phyloP scores from a whole-genome alignment of 2,888 invertebrate species.

The Sinelater perroti region DNA sequence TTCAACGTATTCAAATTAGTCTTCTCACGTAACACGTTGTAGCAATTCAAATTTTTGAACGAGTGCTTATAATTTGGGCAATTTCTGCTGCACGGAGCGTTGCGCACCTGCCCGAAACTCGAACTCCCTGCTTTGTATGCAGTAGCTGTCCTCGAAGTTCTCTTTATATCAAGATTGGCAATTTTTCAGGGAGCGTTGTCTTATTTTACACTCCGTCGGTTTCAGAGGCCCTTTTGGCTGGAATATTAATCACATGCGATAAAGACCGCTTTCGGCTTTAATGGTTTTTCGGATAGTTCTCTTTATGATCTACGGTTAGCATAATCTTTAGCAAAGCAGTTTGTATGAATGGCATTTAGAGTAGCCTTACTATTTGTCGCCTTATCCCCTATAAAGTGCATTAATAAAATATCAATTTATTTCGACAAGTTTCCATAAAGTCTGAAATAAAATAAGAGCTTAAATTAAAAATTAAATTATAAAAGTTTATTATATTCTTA shows the following conservation, averaged over 20 bases:
- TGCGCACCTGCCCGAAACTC: background rate
- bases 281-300: background rate
- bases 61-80: background rate
- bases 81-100: background rate
- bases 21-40: too few species aligned
- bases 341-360: too few species aligned
- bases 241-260: constrained; percentile 15
- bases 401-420: too few species aligned
- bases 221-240: constrained; percentile 5
- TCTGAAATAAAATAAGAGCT: too few species aligned
- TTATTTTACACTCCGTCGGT: constrained; percentile 22
- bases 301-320: constrained; percentile 4
- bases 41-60: too few species aligned
- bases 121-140: constrained; percentile 12
- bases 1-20: constrained; percentile 1
- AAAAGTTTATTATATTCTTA: too few species aligned
- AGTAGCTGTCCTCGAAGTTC: constrained; percentile 9
- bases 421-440: too few species aligned
- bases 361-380: too few species aligned
- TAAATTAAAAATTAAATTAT: too few species aligned
- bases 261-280: constrained; percentile 12
- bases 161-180: constrained; percentile 20
- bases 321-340: too few species aligned
- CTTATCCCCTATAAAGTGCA: too few species aligned
- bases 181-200: constrained; percentile 18